A percentile compares a stretch with the other conserved stretches of the same genome.
These are phyloP conservation scores for Graphium colonna DNA, from an alignment of 2,888 invertebrate species.

Conservation along the genomic window DNA sequence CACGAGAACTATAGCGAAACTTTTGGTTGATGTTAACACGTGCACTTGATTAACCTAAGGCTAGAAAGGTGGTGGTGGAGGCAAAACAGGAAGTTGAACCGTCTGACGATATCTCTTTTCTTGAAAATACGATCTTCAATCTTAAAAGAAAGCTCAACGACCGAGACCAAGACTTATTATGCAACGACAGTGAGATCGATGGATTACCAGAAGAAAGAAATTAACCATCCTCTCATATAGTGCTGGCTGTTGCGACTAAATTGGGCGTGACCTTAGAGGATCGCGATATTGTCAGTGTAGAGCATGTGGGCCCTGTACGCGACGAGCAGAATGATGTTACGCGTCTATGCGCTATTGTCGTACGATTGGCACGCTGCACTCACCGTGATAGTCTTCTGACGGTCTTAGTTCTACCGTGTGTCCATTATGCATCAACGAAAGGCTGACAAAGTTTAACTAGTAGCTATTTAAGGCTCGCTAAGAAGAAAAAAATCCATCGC, in stretches of 20 bases:
- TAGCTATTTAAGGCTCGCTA: too few relatives aligned
- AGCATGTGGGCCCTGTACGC: background rate
- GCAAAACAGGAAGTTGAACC: background rate
- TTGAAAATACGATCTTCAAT: background rate
- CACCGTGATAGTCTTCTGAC: constrained; percentile 10
- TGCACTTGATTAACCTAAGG: background rate
- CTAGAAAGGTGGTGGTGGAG: background rate
- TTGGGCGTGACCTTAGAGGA: background rate
- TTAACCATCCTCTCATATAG: background rate
- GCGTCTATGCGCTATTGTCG: background rate
- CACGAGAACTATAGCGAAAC: background rate
- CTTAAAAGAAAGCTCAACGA: constrained; percentile 20
- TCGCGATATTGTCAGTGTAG: background rate
- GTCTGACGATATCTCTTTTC: background rate
- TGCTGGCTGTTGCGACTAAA: background rate
- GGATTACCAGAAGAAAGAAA: constrained; percentile 21
- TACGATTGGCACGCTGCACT: background rate
- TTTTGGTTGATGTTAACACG: background rate
- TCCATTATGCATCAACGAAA: too few relatives aligned
- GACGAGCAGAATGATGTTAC: background rate
- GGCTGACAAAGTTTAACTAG: too few relatives aligned
- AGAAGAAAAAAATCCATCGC: too few relatives aligned
- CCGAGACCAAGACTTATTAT: background rate
- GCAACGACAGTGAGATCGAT: constrained; percentile 26
- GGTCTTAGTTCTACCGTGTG: too few relatives aligned